phyloP scores from a whole-genome alignment of 2,113 vertebrate genomes.

The Gobius niger region DNA sequence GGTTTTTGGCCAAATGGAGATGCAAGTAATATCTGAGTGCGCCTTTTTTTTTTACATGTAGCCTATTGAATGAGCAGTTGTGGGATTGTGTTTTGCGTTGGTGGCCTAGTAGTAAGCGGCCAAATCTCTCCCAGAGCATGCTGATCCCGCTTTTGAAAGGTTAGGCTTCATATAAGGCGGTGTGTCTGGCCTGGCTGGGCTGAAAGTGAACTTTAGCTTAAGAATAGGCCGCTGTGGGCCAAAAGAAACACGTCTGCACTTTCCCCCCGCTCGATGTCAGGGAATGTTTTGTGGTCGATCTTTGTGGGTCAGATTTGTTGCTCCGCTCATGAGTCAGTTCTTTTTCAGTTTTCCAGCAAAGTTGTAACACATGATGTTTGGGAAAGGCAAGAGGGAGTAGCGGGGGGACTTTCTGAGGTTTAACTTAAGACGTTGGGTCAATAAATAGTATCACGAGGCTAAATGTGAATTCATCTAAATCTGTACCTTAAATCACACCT shows the following conservation, averaged over 20 bases:
- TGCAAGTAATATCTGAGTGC: conserved; percentile 24
- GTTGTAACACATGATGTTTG: conserved; percentile 57
- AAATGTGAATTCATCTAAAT: conserved; percentile 46
- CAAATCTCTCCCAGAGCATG: conserved; percentile 29
- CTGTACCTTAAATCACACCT: conserved; percentile 48
- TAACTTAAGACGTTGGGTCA: conserved; percentile 52
- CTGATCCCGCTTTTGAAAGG: conserved; percentile 57
- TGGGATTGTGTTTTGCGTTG: conserved; percentile 6
- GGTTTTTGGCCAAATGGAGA: conserved; percentile 32
- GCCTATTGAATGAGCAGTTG: too few relatives aligned
- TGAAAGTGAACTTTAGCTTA: conserved; percentile 60
- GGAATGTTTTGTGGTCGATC: conserved; percentile 59
- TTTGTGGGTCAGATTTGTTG: conserved; percentile 60
- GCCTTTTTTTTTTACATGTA: conserved; percentile 31
- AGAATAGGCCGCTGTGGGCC: conserved; percentile 62
- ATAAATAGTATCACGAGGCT: conserved; percentile 57
- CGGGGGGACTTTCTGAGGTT: conserved; percentile 34
- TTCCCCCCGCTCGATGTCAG: conserved; percentile 43
- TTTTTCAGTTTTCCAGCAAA: conserved; percentile 60
- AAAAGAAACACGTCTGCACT: conserved; percentile 68
- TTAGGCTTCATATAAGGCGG: conserved; percentile 46
- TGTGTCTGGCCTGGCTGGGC: conserved; percentile 21
- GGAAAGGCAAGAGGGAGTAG: conserved; percentile 7
- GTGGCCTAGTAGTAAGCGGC: conserved; percentile 44
- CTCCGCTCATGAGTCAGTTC: conserved; percentile 64